Evolutionary conservation across 2,888 invertebrate species (phyloP), one percentile per base, ranked within the genome.

Genomic region (Patella caerulea): DNA sequence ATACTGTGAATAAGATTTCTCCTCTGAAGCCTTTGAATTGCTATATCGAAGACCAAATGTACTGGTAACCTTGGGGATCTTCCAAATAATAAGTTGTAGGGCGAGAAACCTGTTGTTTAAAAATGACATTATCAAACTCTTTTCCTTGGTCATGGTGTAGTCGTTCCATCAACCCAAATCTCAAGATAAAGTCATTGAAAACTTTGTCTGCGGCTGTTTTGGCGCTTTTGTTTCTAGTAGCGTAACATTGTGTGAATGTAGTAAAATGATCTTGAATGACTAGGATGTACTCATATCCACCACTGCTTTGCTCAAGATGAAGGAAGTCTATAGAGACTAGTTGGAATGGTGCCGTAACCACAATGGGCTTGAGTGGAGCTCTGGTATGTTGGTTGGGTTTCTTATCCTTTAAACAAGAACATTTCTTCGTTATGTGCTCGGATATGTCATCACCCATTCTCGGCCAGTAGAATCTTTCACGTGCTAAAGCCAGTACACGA

Each of bases 241-340:
- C 73, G 71, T 76, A 78, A 9, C 73, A 75, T 45, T 78, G 78
- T 11, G 73, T 76, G 24, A 76, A 76, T 56, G 73, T 3, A 4
- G 79, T 79, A 59, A 76, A 79, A 53, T 76, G 73, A 19, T 79
- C 73, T 14, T 73, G n/a, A 2, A 76, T 7, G 19, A 71, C 73
- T 15, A 73, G 24, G 7, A 76, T 79, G 24, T 79, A 54, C 24
- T 79, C 74, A 4, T 56, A 76, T 34, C 71, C 45, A 19, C 84
- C 83, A 14, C 75, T 81, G 7, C 76, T 75, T 15, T 70, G 65
- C 71, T 81, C 82, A 11, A 82, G 71, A 75, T 83, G 83, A 0
- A 83, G 69, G 73, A 80, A 83, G 34, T 81, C 81, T n/a, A 83
- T 80, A 0, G 81, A 81, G 3, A 83, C 69, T 72, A 83, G 70